Percentiles rank a stretch among this genome's conserved stretches.
Evolutionary conservation across 2,888 invertebrate species (phyloP).

Genomic region (Coelopa pilipes): DNA sequence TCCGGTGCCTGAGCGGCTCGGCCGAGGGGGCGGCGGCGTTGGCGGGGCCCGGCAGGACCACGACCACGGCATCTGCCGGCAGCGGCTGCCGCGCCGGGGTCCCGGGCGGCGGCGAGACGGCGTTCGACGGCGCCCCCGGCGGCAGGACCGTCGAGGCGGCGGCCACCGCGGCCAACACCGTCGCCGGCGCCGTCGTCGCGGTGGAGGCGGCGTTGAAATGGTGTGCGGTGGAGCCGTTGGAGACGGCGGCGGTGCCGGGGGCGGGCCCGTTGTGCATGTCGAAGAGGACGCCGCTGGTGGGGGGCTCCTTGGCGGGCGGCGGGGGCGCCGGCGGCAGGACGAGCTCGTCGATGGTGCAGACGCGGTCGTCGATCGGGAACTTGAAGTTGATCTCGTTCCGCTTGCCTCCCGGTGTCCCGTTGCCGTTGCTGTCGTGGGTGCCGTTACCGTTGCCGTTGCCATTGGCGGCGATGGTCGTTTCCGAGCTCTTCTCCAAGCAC

Average conservation of each 20-base stretch:
- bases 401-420: slow-evolving; percentile 46
- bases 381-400: slow-evolving; percentile 71
- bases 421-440: slow-evolving; percentile 51
- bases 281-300: slow-evolving; percentile 24
- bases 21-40: slow-evolving; percentile 35
- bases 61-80: slow-evolving; percentile 58
- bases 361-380: slow-evolving; percentile 69
- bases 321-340: slow-evolving; percentile 61
- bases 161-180: slow-evolving; percentile 53
- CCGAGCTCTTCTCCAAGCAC: slow-evolving; percentile 65
- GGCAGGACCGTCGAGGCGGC: slow-evolving; percentile 60
- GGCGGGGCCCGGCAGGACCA: slow-evolving; percentile 53
- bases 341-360: slow-evolving; percentile 67
- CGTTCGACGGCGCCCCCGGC: slow-evolving; percentile 57
- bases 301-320: slow-evolving; percentile 50
- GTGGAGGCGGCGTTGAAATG: slow-evolving; percentile 50
- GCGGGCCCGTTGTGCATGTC: slow-evolving; percentile 43
- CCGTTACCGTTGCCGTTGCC: slow-evolving; percentile 50
- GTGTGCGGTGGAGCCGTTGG: slow-evolving; percentile 45
- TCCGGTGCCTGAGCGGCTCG: slow-evolving; percentile 46
- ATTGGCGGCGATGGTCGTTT: slow-evolving; percentile 51
- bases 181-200: slow-evolving; percentile 49
- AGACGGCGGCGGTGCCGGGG: slow-evolving; percentile 46
- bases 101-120: slow-evolving; percentile 2
- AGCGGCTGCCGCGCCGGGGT: slow-evolving; percentile 32